Evolutionary conservation across 2,113 vertebrate genomes (phyloP).

Genomic region (Malurus elegans): DNA sequence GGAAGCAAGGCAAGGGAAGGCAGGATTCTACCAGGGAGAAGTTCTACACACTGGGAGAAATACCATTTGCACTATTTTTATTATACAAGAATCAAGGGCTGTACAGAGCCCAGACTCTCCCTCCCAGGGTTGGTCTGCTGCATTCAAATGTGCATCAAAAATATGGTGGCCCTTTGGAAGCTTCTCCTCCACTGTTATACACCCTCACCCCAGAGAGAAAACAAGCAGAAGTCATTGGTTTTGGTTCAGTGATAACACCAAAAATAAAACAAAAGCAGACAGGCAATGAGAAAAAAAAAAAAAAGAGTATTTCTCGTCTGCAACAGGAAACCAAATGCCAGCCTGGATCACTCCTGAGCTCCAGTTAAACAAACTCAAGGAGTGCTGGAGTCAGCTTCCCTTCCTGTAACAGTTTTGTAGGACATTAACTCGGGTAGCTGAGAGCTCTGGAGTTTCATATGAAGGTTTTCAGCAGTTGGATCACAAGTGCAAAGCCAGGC

Average conservation of each 20-base stretch:
- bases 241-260: background rate
- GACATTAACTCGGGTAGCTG: background rate
- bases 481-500: background rate
- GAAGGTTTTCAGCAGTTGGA: background rate
- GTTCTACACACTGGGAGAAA: background rate
- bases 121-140: background rate
- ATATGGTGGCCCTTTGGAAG: background rate
- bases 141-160: background rate
- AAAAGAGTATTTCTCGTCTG: background rate
- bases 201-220: background rate
- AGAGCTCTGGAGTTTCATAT: background rate
- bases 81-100: background rate
- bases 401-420: background rate
- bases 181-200: background rate
- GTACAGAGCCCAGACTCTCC: background rate
- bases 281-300: background rate
- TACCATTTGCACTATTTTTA: background rate
- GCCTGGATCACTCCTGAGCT: background rate
- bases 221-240: background rate
- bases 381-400: background rate
- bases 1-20: background rate
- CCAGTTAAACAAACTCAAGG: background rate
- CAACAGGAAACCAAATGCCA: background rate
- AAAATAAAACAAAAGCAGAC: background rate
- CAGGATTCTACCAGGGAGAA: background rate